Conservation (phyloP, 2,888 invertebrate genomes). For the Parthenolecanium corni region DNA sequence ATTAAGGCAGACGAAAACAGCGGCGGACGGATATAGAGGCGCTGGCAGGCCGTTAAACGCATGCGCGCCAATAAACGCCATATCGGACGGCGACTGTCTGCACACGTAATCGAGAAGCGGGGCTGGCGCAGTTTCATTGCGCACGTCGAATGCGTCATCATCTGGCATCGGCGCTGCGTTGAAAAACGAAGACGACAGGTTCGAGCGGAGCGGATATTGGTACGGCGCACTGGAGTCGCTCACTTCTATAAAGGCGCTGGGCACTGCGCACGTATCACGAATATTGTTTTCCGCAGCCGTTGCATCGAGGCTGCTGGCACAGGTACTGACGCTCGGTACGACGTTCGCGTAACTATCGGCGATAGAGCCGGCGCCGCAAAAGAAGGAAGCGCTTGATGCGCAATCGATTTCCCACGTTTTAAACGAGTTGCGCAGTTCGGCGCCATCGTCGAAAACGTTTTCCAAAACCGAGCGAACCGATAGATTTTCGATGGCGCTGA, state of each 20-base stretch:
- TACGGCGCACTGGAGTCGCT: no score
- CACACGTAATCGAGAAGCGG: slow-evolving; percentile 5
- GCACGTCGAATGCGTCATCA: background rate
- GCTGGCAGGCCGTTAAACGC: no score
- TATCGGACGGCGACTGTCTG: background rate
- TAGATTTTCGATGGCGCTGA: slow-evolving; percentile 5
- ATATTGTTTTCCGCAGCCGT: no score
- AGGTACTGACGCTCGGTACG: background rate
- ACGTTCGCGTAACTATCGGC: background rate
- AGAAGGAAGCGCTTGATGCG: background rate
- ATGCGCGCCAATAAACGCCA: background rate
- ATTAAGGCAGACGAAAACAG: slow-evolving; percentile 9
- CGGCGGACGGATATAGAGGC: background rate
- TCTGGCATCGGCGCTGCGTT: background rate
- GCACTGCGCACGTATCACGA: no score
- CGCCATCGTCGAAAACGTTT: slow-evolving; percentile 5
- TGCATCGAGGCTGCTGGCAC: no score
- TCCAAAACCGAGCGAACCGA: slow-evolving; percentile 14
- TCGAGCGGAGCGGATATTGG: no score
- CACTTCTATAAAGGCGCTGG: no score
- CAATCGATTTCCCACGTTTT: background rate
- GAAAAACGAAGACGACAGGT: no score
- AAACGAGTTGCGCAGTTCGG: no score
- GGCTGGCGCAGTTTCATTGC: background rate
- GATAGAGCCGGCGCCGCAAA: background rate